These are phyloP conservation scores for Parasteatoda tepidariorum DNA, from an alignment of 1,140 invertebrate genomes.

Conservation along the genomic window DNA sequence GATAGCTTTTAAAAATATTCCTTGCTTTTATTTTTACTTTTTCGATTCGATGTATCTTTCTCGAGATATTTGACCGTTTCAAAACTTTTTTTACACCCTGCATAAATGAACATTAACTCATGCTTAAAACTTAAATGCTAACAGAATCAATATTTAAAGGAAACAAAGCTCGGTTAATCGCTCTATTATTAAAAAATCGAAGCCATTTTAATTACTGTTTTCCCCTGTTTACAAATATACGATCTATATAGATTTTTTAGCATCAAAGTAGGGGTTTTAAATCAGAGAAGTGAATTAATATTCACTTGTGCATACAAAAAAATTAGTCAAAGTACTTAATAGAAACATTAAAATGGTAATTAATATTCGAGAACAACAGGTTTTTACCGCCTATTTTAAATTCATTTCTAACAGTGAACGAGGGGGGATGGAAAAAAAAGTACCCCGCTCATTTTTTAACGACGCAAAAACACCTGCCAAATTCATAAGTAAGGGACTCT, in stretches of 20 bases:
- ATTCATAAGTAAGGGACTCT: constrained; percentile 47
- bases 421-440: neutral
- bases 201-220: too few relatives aligned
- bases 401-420: constrained; percentile 33
- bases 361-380: constrained; percentile 51
- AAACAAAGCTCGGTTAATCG: too few relatives aligned
- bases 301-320: constrained; percentile 18
- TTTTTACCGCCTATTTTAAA: constrained; percentile 22
- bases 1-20: too few relatives aligned
- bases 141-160: too few relatives aligned
- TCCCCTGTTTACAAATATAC: too few relatives aligned
- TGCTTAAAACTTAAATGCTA: too few relatives aligned
- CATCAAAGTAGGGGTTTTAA: constrained; percentile 21
- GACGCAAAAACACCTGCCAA: constrained; percentile 56
- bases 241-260: neutral
- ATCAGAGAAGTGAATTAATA: constrained; percentile 54
- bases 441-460: constrained; percentile 37
- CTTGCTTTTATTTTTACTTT: too few relatives aligned
- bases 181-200: too few relatives aligned
- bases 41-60: too few relatives aligned
- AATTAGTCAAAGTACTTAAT: constrained; percentile 52
- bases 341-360: constrained; percentile 60
- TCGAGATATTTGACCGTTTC: too few relatives aligned
- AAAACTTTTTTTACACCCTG: too few relatives aligned
- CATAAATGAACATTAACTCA: too few relatives aligned